Conservation (phyloP, 1,140 invertebrate species). For the Papilio polytes region DNA sequence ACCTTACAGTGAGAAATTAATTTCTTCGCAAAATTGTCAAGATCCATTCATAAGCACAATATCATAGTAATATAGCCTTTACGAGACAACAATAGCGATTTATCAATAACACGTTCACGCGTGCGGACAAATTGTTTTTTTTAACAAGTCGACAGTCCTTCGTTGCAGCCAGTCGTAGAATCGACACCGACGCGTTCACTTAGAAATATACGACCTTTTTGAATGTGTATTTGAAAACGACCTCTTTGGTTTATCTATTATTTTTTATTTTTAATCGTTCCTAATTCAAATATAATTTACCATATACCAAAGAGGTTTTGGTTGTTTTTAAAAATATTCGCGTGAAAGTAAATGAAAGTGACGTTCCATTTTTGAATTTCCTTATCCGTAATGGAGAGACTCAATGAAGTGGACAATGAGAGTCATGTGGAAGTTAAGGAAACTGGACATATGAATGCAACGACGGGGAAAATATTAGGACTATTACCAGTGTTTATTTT, state of each 20-base stretch:
- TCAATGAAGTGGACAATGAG: slow-evolving; percentile 35
- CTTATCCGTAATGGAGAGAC: slow-evolving; percentile 23
- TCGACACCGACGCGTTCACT: slow-evolving; percentile 21
- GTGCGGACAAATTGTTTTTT: neutral
- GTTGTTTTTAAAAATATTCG: neutral
- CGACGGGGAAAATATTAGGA: slow-evolving; percentile 49
- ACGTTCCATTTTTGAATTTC: slow-evolving; percentile 29
- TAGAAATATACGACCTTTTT: neutral
- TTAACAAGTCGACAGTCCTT: slow-evolving; percentile 12
- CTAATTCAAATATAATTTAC: neutral
- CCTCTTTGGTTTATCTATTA: neutral
- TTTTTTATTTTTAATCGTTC: neutral
- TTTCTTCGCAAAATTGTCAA: neutral
- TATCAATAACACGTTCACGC: slow-evolving; percentile 34
- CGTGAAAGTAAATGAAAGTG: neutral
- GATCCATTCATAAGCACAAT: slow-evolving; percentile 22
- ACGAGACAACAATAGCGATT: slow-evolving; percentile 21
- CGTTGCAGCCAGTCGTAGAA: slow-evolving; percentile 29
- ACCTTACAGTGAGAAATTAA: neutral
- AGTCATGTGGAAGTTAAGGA: slow-evolving; percentile 34
- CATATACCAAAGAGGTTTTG: neutral
- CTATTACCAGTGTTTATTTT: slow-evolving; percentile 60
- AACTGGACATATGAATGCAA: slow-evolving; percentile 18
- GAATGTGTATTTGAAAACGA: neutral
- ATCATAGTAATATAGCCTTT: neutral